Evolutionary conservation across 2,113 vertebrate genomes (phyloP).

Genomic region (Aramus guarauna): DNA sequence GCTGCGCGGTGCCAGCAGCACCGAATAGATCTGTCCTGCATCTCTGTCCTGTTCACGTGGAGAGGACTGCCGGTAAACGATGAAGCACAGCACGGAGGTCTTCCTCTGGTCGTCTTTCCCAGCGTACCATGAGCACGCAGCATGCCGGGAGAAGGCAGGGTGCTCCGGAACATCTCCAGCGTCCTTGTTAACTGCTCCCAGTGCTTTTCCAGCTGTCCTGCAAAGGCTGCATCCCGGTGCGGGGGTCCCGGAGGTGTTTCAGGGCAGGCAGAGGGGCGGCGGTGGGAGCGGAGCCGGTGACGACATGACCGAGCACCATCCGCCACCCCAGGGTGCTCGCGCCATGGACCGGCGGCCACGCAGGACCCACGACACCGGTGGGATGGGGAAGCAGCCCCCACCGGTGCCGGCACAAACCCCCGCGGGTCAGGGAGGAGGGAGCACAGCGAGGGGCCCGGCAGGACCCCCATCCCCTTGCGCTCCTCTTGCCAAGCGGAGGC

Average conservation of each 20-base stretch:
- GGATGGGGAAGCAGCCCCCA: not conserved
- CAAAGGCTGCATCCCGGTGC: fast-evolving
- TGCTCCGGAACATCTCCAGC: not conserved
- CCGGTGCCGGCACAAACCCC: too few species aligned
- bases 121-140: too few species aligned
- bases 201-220: not conserved
- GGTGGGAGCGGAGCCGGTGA: not conserved
- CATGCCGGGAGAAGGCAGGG: not conserved
- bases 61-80: not conserved
- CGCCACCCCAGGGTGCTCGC: not conserved
- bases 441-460: fast-evolving
- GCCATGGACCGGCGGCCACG: fast-evolving
- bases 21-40: fast-evolving
- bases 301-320: not conserved
- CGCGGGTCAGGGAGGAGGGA: fast-evolving
- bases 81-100: not conserved
- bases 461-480: fast-evolving
- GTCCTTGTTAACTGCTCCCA: fast-evolving
- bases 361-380: fast-evolving
- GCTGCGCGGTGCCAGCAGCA: not conserved
- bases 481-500: not conserved
- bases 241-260: not conserved
- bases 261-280: not conserved
- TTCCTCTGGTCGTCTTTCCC: not conserved
- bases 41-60: fast-evolving